phyloP scores from a whole-genome alignment of 1,140 invertebrate genomes.

The Drosophila obscura region DNA sequence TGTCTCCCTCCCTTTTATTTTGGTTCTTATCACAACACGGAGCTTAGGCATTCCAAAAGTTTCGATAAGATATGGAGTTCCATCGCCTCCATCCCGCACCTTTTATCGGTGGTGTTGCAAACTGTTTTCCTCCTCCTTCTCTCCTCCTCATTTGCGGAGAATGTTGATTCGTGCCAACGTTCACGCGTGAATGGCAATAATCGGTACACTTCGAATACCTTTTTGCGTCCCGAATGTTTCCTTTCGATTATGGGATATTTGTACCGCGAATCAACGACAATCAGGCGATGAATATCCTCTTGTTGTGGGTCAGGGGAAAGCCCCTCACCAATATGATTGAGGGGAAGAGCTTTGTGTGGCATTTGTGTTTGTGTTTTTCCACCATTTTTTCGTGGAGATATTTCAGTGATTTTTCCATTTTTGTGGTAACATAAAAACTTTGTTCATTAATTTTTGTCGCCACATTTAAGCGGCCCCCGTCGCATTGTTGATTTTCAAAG shows the following conservation, averaged over 20 bases:
- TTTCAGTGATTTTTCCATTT: slow-evolving; percentile 21
- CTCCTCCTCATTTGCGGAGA: too few relatives aligned
- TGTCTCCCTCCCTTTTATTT: too few relatives aligned
- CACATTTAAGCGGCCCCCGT: slow-evolving; percentile 55
- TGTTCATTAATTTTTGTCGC: slow-evolving; percentile 80
- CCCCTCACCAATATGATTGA: neutral
- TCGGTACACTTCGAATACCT: neutral
- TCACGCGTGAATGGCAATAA: too few relatives aligned
- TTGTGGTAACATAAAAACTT: slow-evolving; percentile 59
- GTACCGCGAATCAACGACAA: neutral
- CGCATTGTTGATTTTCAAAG: slow-evolving; percentile 61
- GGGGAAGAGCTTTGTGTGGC: slow-evolving; percentile 5
- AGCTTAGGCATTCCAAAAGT: too few relatives aligned
- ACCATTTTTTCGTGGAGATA: slow-evolving; percentile 3
- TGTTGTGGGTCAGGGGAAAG: neutral
- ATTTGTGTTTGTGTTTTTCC: slow-evolving; percentile 10
- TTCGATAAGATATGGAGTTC: too few relatives aligned
- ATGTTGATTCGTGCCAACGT: too few relatives aligned
- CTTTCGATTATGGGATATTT: slow-evolving; percentile 24
- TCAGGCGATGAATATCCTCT: slow-evolving; percentile 16
- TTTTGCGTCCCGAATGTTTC: slow-evolving; percentile 25
- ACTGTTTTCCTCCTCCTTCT: too few relatives aligned
- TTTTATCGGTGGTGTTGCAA: too few relatives aligned
- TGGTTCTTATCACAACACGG: too few relatives aligned
- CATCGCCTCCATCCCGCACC: too few relatives aligned